Percentiles rank a stretch among this genome's conserved stretches.
These are phyloP conservation scores for Augochlora pura DNA, from an alignment of 1,140 invertebrate genomes.

Conservation along the genomic window DNA sequence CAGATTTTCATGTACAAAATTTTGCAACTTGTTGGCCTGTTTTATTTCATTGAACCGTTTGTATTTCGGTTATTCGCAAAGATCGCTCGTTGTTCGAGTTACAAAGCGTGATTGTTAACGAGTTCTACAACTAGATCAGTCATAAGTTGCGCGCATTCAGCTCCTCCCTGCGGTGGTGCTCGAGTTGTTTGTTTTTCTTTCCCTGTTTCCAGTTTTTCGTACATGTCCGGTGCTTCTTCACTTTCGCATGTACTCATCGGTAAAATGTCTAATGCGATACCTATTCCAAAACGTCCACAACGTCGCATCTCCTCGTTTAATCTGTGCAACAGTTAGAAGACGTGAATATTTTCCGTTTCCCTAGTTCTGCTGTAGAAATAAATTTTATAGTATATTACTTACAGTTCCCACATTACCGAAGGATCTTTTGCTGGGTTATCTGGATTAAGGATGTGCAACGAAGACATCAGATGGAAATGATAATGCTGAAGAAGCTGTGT, in stretches of 20 bases:
- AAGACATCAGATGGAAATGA: conserved; percentile 81
- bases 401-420: conserved; percentile 81
- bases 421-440: conserved; percentile 77
- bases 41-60: not conserved
- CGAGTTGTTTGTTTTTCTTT: conserved; percentile 56
- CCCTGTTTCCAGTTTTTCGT: conserved; percentile 78
- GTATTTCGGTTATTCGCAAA: not conserved
- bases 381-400: conserved; percentile 67
- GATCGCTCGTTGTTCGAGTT: conserved; percentile 22
- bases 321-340: conserved; percentile 66
- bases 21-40: not conserved
- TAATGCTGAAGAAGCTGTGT: conserved; percentile 82
- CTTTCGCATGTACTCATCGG: conserved; percentile 87
- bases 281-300: conserved; percentile 84
- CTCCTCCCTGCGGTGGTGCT: conserved; percentile 73
- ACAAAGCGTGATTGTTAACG: conserved; percentile 73
- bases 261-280: conserved; percentile 85
- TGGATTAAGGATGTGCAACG: conserved; percentile 76
- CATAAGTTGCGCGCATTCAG: conserved; percentile 75
- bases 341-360: not conserved
- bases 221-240: conserved; percentile 86
- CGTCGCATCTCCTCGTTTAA: conserved; percentile 84
- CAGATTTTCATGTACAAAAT: not conserved
- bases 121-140: conserved; percentile 77
- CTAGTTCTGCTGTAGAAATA: not conserved